Conservation (phyloP, 2,888 invertebrate species). For the Callyntrura guangdongensis region DNA sequence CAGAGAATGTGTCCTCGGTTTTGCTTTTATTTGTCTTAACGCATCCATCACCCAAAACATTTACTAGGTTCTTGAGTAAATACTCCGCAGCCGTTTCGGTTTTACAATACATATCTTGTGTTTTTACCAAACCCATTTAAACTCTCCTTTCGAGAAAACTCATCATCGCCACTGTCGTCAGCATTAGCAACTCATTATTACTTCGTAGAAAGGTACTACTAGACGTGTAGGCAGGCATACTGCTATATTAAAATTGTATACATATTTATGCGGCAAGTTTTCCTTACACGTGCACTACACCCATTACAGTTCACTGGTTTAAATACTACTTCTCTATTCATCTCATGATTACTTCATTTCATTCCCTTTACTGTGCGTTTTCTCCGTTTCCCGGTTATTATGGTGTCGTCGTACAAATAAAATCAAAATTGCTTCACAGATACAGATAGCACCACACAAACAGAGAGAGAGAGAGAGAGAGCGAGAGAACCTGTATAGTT, state of each 20-base stretch:
- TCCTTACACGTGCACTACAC: background rate
- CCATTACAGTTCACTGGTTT: slow-evolving; percentile 37
- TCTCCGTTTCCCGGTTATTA: background rate
- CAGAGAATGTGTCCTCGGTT: background rate
- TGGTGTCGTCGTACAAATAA: background rate
- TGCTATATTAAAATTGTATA: no score
- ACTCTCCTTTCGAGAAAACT: background rate
- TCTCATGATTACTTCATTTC: slow-evolving; percentile 30
- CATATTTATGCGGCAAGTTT: no score
- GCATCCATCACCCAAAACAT: background rate
- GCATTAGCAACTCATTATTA: background rate
- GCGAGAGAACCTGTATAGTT: background rate
- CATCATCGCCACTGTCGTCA: background rate
- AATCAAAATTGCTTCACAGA: no score
- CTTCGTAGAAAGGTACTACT: background rate
- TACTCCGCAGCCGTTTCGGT: background rate
- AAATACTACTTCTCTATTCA: background rate
- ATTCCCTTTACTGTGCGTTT: background rate
- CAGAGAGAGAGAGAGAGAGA: background rate
- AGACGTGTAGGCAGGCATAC: background rate
- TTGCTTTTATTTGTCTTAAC: background rate
- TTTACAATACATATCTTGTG: background rate
- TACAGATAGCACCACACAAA: background rate
- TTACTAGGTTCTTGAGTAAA: background rate
- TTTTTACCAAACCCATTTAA: background rate